These are phyloP conservation scores for Buceros bicornis DNA, from an alignment of 2,797 vertebrate species.

Conservation along the genomic window DNA sequence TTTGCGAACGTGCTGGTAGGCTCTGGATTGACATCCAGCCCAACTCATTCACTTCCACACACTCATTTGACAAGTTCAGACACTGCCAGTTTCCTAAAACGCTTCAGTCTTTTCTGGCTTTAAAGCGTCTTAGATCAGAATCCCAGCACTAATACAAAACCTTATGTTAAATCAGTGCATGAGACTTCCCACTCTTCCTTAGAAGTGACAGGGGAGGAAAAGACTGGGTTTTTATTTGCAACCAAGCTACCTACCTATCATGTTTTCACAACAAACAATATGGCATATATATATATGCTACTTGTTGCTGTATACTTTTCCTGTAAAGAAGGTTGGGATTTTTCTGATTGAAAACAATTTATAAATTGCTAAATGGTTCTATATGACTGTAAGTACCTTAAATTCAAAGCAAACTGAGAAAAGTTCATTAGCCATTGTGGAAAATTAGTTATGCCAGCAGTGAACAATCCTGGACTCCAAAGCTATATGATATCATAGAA, in stretches of 20 bases:
- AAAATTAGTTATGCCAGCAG: not conserved
- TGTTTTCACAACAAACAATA: not conserved
- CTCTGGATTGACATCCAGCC: not conserved
- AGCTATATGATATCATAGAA: not conserved
- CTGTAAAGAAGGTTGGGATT: not conserved
- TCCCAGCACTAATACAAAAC: not conserved
- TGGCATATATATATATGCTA: not conserved
- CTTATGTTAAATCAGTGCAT: not conserved
- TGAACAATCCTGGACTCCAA: not conserved
- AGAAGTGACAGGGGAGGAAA: not conserved
- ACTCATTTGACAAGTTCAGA: slow-evolving; percentile 25
- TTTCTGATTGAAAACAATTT: not conserved
- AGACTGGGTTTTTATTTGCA: not conserved
- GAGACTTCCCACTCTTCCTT: not conserved
- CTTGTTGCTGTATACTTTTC: not conserved
- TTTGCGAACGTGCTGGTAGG: not conserved
- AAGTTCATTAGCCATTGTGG: not conserved
- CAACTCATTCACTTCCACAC: not conserved
- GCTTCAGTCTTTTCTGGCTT: not conserved
- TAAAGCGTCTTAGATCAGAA: not conserved
- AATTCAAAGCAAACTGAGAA: not conserved
- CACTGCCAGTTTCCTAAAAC: not conserved
- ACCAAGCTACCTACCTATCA: not conserved
- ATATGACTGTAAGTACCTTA: not conserved
- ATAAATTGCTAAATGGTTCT: not conserved